Percentiles rank a stretch among this genome's conserved stretches.
These are phyloP conservation scores for Notiomystis cincta DNA, from an alignment of 2,113 vertebrate species.

Conservation along the genomic window DNA sequence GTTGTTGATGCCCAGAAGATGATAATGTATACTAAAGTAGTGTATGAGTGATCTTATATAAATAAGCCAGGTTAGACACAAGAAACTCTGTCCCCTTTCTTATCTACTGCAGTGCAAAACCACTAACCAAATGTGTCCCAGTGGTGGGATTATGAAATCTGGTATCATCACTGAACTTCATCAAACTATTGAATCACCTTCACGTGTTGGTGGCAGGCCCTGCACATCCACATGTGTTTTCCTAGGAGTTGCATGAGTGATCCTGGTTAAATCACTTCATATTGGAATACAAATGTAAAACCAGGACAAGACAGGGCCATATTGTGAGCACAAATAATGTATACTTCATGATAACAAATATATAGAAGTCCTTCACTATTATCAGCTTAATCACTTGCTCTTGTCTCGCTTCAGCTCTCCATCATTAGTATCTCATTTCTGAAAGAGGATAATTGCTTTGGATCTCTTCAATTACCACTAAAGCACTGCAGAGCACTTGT, in stretches of 20 bases:
- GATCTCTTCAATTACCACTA: constrained; percentile 26
- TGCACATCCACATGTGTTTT: background rate
- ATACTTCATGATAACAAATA: background rate
- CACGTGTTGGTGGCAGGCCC: background rate
- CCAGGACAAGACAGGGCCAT: background rate
- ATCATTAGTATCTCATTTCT: constrained; percentile 3
- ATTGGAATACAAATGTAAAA: background rate
- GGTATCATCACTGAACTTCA: background rate
- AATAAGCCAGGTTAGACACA: background rate
- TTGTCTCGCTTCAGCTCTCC: background rate
- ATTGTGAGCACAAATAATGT: background rate
- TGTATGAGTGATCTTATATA: background rate
- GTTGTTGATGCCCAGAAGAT: background rate
- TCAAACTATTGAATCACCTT: background rate
- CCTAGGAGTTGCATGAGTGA: background rate
- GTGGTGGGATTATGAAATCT: background rate
- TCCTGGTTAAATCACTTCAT: background rate
- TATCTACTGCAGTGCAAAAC: background rate
- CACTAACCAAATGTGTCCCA: background rate
- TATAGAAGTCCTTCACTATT: background rate
- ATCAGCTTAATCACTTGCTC: background rate
- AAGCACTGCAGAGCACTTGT: background rate
- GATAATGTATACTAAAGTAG: background rate
- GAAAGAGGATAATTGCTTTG: constrained; percentile 32
- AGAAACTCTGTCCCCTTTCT: background rate